These are phyloP conservation scores for Trachelus troglodyta DNA, from an alignment of 2,888 invertebrate species.

Conservation along the genomic window DNA sequence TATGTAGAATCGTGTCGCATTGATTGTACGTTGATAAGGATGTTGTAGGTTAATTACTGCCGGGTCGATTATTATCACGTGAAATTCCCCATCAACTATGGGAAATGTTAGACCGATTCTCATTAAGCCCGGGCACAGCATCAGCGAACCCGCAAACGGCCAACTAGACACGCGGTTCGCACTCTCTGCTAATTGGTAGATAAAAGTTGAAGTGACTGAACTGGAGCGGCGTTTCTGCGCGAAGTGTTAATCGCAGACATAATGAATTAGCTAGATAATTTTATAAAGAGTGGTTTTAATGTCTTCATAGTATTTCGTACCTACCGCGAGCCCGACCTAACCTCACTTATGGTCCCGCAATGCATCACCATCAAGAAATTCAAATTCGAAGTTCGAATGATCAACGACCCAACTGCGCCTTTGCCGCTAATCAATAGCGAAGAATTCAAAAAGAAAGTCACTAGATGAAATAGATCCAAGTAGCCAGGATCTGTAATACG, in stretches of 20 bases:
- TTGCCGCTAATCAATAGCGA: neutral
- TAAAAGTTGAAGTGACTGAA: neutral
- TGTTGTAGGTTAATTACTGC: neutral
- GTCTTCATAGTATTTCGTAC: neutral
- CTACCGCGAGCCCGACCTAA: neutral
- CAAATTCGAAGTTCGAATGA: neutral
- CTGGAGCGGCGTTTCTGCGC: neutral
- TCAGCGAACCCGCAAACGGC: neutral
- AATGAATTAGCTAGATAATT: conserved; percentile 1
- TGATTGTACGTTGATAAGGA: neutral
- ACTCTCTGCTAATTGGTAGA: conserved; percentile 1
- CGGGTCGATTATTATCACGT: neutral
- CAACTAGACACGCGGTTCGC: conserved; percentile 5
- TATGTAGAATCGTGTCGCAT: neutral
- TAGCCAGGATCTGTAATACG: neutral
- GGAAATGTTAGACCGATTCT: neutral
- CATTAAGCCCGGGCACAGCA: neutral
- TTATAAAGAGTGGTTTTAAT: neutral
- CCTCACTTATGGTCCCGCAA: neutral
- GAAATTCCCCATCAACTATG: neutral
- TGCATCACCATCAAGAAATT: neutral
- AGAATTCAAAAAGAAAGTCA: neutral
- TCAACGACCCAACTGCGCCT: neutral
- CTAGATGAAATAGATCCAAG: neutral
- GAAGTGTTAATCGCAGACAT: neutral